A percentile compares a stretch with the other conserved stretches of the same genome.
Evolutionary conservation across 2,888 invertebrate genomes (phyloP).

Genomic region (Drosophila histrio): DNA sequence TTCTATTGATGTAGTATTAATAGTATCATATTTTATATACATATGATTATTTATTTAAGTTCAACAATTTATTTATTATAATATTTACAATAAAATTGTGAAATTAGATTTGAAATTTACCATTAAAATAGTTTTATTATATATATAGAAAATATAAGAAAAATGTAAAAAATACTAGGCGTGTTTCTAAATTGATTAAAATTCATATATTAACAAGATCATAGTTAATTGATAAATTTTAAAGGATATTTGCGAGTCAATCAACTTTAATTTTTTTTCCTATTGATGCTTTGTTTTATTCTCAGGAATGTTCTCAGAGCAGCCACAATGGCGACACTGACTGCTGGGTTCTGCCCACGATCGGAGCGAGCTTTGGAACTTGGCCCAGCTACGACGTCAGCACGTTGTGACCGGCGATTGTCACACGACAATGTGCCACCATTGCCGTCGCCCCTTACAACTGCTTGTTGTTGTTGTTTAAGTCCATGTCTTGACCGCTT

Average conservation of each 20-base stretch:
- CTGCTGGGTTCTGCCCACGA: constrained; percentile 65
- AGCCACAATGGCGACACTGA: constrained; percentile 65
- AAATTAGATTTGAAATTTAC: no score
- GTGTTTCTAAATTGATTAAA: no score
- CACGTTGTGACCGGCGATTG: constrained; percentile 58
- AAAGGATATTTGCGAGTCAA: constrained; percentile 9
- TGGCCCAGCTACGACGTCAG: constrained; percentile 15
- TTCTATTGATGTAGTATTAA: no score
- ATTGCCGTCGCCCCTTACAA: constrained; percentile 28
- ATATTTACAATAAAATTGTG: no score
- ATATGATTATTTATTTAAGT: no score
- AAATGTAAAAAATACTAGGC: no score
- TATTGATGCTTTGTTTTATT: constrained; percentile 19
- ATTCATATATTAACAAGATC: no score
- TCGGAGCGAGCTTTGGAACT: constrained; percentile 29
- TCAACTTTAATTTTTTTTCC: not conserved
- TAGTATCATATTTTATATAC: no score
- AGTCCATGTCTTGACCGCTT: constrained; percentile 69
- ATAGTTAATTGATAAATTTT: no score
- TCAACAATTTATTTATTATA: no score
- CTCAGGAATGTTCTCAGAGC: constrained; percentile 64
- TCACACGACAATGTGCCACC: constrained; percentile 68
- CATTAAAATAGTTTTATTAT: no score
- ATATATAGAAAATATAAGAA: no score
- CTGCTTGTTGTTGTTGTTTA: constrained; percentile 21